Evolutionary conservation across 2,113 vertebrate genomes (phyloP), one percentile per base, ranked within the genome.

Genomic region (Ophthalmolycus amberensis): DNA sequence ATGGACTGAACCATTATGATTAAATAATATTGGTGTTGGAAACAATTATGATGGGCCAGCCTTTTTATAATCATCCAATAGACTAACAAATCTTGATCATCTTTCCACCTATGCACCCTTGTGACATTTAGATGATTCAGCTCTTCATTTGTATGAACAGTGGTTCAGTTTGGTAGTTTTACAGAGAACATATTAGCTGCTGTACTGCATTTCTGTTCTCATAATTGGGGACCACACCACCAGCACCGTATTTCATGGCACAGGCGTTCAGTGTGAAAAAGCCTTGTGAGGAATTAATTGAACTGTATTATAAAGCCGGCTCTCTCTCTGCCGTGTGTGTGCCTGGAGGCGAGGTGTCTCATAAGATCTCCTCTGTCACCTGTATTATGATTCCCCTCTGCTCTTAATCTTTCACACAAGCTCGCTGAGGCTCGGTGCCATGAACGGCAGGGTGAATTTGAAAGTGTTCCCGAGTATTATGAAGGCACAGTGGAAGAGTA

Each of bases 301-400:
- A 66, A 77, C 71, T 40, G 85, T 63, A 83, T 88, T 84, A 86
- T 79, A 85, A 86, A 88, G 71, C 76, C 77, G 75, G 70, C 77
- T 83, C 48, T 80, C 52, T 78, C 14, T 78, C 14, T 29, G n/a
- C 15, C 29, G 29, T 42, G 46, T 40, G 54, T 69, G 52, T 37
- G 85, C 88, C 85, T 79, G 75, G 62, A 85, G 86, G 85, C 62
- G 15, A 82, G 62, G 54, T 79, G 46, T 86, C 88, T 71, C 77
- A 20, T 25, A 77, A 89, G 89, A 80, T 37, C 74, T 73, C 48
- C 62, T 85, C 75, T 80, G 84, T 90, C 89, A 91, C 89, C 90
- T 92, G 88, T 89, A 90, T 88, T 89, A 82, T 85, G 88, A 90
- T 88, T 93, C 84, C 62, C 38, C 82, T 80, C 80, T 77, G 74